Evolutionary conservation across 1,140 invertebrate genomes (phyloP), one percentile per base, ranked within the genome.

Genomic region (Adoxophyes honmai): DNA sequence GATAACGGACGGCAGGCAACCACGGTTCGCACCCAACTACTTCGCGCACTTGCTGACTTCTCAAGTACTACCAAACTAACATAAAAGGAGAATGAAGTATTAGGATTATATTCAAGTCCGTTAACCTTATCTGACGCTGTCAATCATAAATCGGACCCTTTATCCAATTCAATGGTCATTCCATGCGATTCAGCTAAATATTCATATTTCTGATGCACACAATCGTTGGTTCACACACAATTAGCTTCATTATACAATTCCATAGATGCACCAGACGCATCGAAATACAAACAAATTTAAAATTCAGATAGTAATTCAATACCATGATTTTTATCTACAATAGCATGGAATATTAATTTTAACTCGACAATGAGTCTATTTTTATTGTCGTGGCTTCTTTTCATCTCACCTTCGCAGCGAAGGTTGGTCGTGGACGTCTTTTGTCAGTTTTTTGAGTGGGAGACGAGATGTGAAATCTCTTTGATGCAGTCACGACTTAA

Each of bases 261-360:
- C 63, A 81, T 78, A 2, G 21, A 78, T 71, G 62, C 35, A 58
- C 37, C 65, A 66, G 42, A 59, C 42, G 28, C 60, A 60, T 64
- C 54, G 57, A 64, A 70, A 70, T 64, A 68, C 68, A 69, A 70
- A 73, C 62, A 72, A 68, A 81, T 85, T 65, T 77, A 58, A 77
- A 81, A 86, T 84, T 86, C 75, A 80, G 61, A 82, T 81, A 60
- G 73, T 83, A 80, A 86, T 60, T 64, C 74, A 73, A 85, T 84
- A 86, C 78, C 77, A 66, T 79, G 81, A 83, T 82, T 78, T 60
- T 78, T 54, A 77, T 78, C 75, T 79, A 56, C 48, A 56, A 81
- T 65, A 55, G 55, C 62, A 74, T 84, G 75, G 80, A 86, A 83
- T 85, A 85, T 86, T 78, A 82, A 75, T 82, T 74, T 78, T 67